phyloP scores from a whole-genome alignment of 1,140 invertebrate species.

The Drosophila burlai region DNA sequence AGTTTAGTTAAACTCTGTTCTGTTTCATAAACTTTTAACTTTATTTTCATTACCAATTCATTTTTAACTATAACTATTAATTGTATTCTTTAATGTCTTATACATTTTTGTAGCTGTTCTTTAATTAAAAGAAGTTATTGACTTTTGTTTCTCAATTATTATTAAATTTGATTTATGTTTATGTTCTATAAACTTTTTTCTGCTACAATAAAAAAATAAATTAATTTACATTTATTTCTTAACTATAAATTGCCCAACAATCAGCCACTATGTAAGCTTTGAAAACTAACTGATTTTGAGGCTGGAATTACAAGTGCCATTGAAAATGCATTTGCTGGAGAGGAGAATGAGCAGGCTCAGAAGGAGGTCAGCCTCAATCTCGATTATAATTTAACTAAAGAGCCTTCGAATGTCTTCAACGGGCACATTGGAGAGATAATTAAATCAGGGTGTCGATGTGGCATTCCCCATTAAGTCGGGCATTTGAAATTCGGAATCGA shows the following conservation, averaged over 20 bases:
- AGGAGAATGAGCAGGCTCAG: not conserved
- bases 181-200: not conserved
- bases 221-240: not conserved
- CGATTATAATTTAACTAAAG: constrained; percentile 28
- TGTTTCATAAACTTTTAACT: not conserved
- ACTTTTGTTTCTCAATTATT: no score
- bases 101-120: no score
- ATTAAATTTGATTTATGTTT: no score
- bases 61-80: not conserved
- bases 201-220: not conserved
- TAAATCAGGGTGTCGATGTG: constrained; percentile 30
- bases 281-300: not conserved
- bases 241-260: not conserved
- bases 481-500: constrained; percentile 3
- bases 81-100: not conserved
- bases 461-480: constrained; percentile 21
- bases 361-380: not conserved
- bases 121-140: no score
- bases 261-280: not conserved
- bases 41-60: no score
- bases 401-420: no score
- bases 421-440: constrained; percentile 13
- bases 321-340: not conserved
- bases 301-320: not conserved
- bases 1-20: not conserved